Evolutionary conservation across 23 tunicate species (phyloP).

Genomic region (Styela plicata): DNA sequence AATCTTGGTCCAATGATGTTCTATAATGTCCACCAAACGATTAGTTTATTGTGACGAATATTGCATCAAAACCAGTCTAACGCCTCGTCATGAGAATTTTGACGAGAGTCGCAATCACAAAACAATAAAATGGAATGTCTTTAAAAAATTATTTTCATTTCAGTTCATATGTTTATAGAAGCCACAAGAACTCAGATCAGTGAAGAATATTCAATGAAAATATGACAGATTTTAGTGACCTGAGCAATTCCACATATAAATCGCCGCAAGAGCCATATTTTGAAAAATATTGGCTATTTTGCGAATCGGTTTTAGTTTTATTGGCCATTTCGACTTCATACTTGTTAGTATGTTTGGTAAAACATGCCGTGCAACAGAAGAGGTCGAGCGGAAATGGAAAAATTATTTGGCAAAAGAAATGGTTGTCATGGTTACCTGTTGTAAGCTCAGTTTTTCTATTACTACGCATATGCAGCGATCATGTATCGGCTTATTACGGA

Average conservation of each 20-base stretch:
- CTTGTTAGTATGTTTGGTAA: slow-evolving; percentile 46
- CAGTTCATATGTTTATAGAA: too few species aligned
- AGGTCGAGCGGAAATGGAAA: slow-evolving; percentile 50
- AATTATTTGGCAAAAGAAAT: slow-evolving; percentile 52
- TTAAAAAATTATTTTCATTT: background rate
- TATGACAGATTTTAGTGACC: too few species aligned
- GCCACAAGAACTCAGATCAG: too few species aligned
- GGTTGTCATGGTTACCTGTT: slow-evolving; percentile 10
- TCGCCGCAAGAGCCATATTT: slow-evolving; percentile 4
- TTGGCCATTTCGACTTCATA: slow-evolving; percentile 44
- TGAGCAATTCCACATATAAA: too few species aligned
- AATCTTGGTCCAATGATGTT: too few species aligned
- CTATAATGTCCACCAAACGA: too few species aligned
- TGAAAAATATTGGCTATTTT: slow-evolving; percentile 60
- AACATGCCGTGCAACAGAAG: slow-evolving; percentile 45
- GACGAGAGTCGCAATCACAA: background rate
- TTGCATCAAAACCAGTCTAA: background rate
- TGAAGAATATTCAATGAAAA: too few species aligned
- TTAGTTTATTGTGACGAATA: background rate
- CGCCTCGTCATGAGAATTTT: background rate
- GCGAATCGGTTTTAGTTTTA: slow-evolving; percentile 39
- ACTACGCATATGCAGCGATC: slow-evolving; percentile 25
- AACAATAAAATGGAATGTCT: background rate
- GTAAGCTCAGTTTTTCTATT: background rate
- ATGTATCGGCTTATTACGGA: slow-evolving; percentile 49